A percentile compares a stretch with the other conserved stretches of the same genome.
Conservation (phyloP, 2,797 vertebrate species). For the Sarcophilus harrisii region DNA sequence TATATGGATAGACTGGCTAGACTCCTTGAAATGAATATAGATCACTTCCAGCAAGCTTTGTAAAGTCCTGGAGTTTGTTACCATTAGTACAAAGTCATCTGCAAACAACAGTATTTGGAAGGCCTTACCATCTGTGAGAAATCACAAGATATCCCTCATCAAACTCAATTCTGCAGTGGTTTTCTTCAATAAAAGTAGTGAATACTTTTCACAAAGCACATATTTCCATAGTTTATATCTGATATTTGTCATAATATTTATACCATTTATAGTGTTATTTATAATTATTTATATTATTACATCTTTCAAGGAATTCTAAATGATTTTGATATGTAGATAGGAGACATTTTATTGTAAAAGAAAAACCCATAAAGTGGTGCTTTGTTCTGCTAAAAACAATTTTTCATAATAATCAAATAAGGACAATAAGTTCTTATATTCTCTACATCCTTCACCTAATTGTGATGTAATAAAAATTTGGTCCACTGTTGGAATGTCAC, state of each 20-base stretch:
- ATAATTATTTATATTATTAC: neutral
- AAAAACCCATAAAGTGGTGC: neutral
- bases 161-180: neutral
- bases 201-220: neutral
- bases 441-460: no score
- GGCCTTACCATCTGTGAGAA: neutral
- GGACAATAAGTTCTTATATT: no score
- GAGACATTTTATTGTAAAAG: neutral
- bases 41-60: neutral
- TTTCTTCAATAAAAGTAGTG: neutral
- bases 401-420: no score
- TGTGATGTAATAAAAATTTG: no score
- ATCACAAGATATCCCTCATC: neutral
- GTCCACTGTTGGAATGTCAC: no score
- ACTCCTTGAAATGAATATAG: neutral
- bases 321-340: neutral
- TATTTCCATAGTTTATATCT: neutral
- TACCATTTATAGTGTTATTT: no score
- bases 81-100: neutral
- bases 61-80: neutral
- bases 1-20: neutral
- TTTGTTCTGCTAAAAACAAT: neutral
- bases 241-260: neutral
- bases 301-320: neutral
- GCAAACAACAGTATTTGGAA: neutral